phyloP scores from a whole-genome alignment of 1,140 invertebrate species.

The Gryon sp. region DNA sequence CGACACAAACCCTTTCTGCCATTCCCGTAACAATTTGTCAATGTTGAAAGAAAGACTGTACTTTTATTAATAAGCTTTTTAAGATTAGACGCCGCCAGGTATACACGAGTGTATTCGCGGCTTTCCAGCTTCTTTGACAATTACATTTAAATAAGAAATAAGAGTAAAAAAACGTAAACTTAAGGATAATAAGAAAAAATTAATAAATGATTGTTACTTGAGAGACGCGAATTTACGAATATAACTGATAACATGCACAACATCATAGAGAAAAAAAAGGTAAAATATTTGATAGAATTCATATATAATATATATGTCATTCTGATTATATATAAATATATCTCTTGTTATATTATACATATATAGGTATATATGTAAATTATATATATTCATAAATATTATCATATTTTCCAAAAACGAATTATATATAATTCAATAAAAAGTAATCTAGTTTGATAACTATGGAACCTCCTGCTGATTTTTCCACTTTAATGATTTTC shows the following conservation, averaged over 20 bases:
- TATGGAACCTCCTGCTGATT: conserved; percentile 56
- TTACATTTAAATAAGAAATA: conserved; percentile 42
- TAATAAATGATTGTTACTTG: conserved; percentile 61
- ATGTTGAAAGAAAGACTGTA: conserved; percentile 61
- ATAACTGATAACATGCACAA: conserved; percentile 69
- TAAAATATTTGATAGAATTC: conserved; percentile 76
- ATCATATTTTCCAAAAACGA: conserved; percentile 78
- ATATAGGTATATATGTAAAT: conserved; percentile 67
- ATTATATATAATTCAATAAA: conserved; percentile 78
- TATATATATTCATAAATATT: conserved; percentile 72
- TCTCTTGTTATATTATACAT: conserved; percentile 78
- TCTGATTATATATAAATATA: conserved; percentile 79
- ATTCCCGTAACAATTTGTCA: conserved; percentile 59
- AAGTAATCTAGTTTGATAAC: conserved; percentile 74
- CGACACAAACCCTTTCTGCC: conserved; percentile 44
- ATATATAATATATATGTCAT: too few species aligned
- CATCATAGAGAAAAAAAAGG: conserved; percentile 70
- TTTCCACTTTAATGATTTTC: conserved; percentile 43
- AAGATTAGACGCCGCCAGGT: conserved; percentile 42
- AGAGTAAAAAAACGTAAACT: conserved; percentile 43
- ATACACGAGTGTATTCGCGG: conserved; percentile 51
- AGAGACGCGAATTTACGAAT: conserved; percentile 61
- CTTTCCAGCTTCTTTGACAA: conserved; percentile 53
- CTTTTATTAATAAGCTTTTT: conserved; percentile 62
- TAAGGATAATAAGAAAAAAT: conserved; percentile 58